Conservation (phyloP, 2,888 invertebrate species). For the Tanypteryx hageni region DNA sequence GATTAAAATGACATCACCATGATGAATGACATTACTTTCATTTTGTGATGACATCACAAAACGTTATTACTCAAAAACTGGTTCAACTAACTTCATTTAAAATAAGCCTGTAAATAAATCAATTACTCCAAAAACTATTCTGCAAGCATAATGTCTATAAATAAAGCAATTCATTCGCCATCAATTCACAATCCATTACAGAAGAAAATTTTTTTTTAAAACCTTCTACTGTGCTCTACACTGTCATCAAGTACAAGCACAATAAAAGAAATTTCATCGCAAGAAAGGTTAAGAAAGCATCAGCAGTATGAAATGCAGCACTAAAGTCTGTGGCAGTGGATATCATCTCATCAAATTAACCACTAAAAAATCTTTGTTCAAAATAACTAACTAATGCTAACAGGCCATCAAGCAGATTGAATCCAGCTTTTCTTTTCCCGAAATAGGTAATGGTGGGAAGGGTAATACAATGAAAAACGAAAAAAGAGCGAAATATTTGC, state of each 20-base stretch:
- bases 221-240: slow-evolving; percentile 24
- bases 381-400: neutral
- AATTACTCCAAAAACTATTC: slow-evolving; percentile 26
- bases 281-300: neutral
- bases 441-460: neutral
- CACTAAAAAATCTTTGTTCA: neutral
- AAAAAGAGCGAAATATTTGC: slow-evolving; percentile 12
- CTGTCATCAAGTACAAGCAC: neutral
- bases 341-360: neutral
- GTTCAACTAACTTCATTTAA: neutral
- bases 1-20: neutral
- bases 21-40: neutral
- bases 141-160: slow-evolving; percentile 16
- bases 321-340: neutral
- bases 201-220: neutral
- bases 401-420: slow-evolving; percentile 11
- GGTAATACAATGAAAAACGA: neutral
- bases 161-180: slow-evolving; percentile 19
- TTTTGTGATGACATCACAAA: neutral
- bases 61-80: neutral
- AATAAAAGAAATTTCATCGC: neutral
- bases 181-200: slow-evolving; percentile 6
- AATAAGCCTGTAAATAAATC: slow-evolving; percentile 12
- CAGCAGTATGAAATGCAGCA: slow-evolving; percentile 4
- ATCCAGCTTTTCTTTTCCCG: neutral